Evolutionary conservation across 1,140 invertebrate genomes (phyloP).

Genomic region (Drosophila guanche): DNA sequence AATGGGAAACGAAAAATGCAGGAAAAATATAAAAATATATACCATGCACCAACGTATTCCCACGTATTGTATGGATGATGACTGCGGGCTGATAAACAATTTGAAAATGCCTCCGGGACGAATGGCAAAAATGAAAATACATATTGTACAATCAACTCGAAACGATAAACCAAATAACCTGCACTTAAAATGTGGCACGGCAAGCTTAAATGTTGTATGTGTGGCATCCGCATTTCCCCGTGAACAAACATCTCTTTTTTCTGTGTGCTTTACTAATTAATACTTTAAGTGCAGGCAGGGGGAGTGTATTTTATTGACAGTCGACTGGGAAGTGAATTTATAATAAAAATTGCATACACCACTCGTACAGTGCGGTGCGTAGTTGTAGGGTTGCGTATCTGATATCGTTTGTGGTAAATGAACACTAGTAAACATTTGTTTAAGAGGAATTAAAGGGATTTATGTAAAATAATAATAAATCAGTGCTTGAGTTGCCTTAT

Average conservation of each 20-base stretch:
- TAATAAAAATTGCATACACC: neutral
- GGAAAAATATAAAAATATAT: too few relatives aligned
- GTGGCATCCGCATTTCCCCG: slow-evolving; percentile 15
- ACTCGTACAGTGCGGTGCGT: too few relatives aligned
- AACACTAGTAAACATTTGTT: neutral
- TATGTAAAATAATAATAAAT: too few relatives aligned
- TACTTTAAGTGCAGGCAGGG: slow-evolving; percentile 2
- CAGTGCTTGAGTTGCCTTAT: too few relatives aligned
- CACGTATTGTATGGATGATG: neutral
- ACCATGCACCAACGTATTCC: too few relatives aligned
- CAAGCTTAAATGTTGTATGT: neutral
- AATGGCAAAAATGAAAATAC: slow-evolving; percentile 23
- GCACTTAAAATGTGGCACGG: neutral
- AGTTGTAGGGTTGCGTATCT: too few relatives aligned
- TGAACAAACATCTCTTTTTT: slow-evolving; percentile 14
- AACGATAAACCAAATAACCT: slow-evolving; percentile 13
- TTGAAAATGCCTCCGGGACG: slow-evolving; percentile 31
- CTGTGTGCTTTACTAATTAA: slow-evolving; percentile 6
- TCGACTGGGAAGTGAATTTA: neutral
- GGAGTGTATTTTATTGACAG: slow-evolving; percentile 1
- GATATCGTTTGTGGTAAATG: neutral
- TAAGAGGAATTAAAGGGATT: neutral
- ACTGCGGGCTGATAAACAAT: slow-evolving; percentile 45
- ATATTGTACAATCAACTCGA: slow-evolving; percentile 10
- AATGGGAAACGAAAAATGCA: slow-evolving; percentile 27